Evolutionary conservation across 2,113 vertebrate species (phyloP).

Genomic region (Saccopteryx bilineata): DNA sequence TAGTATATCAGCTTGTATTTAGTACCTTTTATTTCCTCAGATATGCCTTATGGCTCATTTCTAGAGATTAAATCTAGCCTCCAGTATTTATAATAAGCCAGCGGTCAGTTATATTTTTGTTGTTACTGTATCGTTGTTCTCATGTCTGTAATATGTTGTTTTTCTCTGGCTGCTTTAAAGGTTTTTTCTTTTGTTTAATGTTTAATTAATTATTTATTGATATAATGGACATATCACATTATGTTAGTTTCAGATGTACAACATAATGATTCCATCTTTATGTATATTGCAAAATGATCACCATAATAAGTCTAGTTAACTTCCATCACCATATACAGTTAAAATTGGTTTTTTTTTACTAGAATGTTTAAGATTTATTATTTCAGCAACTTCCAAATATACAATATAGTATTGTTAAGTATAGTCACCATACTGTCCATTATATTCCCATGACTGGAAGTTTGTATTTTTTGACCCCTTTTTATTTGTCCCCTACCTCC

Average conservation of each 20-base stretch:
- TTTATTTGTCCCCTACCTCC: background rate
- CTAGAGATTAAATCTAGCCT: background rate
- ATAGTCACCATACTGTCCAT: background rate
- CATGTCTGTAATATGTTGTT: background rate
- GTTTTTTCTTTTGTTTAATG: background rate
- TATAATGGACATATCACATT: background rate
- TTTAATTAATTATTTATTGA: background rate
- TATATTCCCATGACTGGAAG: background rate
- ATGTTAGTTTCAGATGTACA: background rate
- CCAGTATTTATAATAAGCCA: background rate
- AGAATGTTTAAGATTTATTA: background rate
- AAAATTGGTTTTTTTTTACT: background rate
- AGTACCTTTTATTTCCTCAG: background rate
- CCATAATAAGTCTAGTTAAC: background rate
- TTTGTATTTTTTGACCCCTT: background rate
- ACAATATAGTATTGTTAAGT: background rate
- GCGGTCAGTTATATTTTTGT: background rate
- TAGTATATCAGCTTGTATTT: background rate
- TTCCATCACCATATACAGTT: background rate
- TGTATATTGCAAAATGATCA: background rate
- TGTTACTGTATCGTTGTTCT: background rate
- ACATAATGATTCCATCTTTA: background rate
- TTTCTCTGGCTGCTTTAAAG: constrained; percentile 8
- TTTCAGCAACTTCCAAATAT: background rate
- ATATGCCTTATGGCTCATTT: background rate